These are phyloP conservation scores for Teleopsis dalmanni DNA, from an alignment of 1,140 invertebrate genomes.

Conservation along the genomic window DNA sequence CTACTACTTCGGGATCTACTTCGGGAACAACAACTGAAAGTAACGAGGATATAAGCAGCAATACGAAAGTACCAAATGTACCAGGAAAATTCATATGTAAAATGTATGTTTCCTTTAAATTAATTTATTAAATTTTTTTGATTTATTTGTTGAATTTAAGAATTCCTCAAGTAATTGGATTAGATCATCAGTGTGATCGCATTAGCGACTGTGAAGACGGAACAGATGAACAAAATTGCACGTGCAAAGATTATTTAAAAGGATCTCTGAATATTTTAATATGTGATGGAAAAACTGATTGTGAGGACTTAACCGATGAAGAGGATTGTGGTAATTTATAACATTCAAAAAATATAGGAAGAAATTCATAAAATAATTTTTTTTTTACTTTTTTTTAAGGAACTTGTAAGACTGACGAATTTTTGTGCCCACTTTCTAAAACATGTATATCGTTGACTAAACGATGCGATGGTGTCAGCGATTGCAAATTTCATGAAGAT, in stretches of 20 bases:
- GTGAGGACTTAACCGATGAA: constrained; percentile 68
- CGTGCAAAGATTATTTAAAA: constrained; percentile 61
- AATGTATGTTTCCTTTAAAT: constrained; percentile 17
- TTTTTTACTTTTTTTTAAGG: constrained; percentile 10
- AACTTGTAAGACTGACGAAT: constrained; percentile 25
- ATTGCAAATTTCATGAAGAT: constrained; percentile 62
- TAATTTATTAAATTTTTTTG: background rate
- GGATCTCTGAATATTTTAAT: constrained; percentile 42
- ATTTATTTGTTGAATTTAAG: constrained; percentile 43
- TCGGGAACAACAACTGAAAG: constrained; percentile 3
- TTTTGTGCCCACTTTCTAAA: constrained; percentile 37
- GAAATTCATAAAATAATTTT: background rate
- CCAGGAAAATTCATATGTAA: constrained; percentile 36
- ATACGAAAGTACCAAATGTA: constrained; percentile 3
- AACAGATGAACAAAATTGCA: constrained; percentile 68
- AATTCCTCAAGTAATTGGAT: constrained; percentile 56
- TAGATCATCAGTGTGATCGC: constrained; percentile 57
- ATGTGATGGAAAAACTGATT: constrained; percentile 74
- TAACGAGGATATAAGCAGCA: background rate
- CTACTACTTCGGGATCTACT: background rate
- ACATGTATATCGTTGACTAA: constrained; percentile 51
- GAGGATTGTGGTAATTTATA: constrained; percentile 54
- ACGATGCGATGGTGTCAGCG: constrained; percentile 54
- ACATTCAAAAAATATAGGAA: background rate
- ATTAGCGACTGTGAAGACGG: constrained; percentile 71